A percentile compares a stretch with the other conserved stretches of the same genome.
phyloP scores from a whole-genome alignment of 2,797 vertebrate species.

The Karalla daura region DNA sequence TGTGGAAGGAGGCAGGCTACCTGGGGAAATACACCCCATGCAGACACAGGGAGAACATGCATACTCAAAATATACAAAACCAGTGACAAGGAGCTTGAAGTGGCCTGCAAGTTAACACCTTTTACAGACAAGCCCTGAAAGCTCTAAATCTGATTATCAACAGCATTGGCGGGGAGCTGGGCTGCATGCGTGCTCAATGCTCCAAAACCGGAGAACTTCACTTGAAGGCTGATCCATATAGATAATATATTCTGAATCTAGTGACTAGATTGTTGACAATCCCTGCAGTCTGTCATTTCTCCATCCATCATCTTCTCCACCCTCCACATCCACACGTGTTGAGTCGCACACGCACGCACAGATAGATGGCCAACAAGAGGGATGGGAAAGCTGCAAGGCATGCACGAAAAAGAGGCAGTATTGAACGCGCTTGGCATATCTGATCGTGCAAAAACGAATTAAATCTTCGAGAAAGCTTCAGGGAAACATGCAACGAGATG shows the following conservation, averaged over 20 bases:
- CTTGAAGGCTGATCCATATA: not conserved
- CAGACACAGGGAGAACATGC: no score
- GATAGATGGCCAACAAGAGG: not conserved
- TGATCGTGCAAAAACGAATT: no score
- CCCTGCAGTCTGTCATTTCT: slow-evolving; percentile 26
- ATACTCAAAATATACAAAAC: not conserved
- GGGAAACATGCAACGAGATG: not conserved
- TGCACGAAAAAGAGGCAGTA: not conserved
- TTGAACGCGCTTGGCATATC: not conserved
- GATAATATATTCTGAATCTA: no score
- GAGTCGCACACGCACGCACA: not conserved
- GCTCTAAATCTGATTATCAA: slow-evolving; percentile 46
- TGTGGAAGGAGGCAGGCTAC: no score
- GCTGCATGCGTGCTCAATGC: not conserved
- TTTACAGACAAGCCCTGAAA: slow-evolving; percentile 18
- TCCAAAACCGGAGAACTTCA: not conserved
- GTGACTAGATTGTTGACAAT: no score
- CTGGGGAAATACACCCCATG: no score
- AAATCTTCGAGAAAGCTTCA: not conserved
- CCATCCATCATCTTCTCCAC: slow-evolving; percentile 6
- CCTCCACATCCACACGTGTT: slow-evolving; percentile 50
- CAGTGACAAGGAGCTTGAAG: not conserved
- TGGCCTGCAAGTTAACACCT: slow-evolving; percentile 10
- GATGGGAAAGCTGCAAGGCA: not conserved
- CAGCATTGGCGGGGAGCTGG: not conserved